Conservation (phyloP, 1,140 invertebrate genomes). For the Caenorhabditis elegans region WBcel235 BX284606.5:10117001-10117500, state of each 20-base stretch:
- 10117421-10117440: slow-evolving; percentile 47
- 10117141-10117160: background rate
- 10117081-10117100: background rate
- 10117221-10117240: background rate
- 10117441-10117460: slow-evolving; percentile 52
- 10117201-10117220: no score
- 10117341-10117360: slow-evolving; percentile 5
- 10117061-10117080: no score
- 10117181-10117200: background rate
- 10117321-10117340: background rate
- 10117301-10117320: background rate
- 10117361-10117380: slow-evolving; percentile 33
- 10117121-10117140: background rate
- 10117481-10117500: slow-evolving; percentile 43
- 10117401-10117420: slow-evolving; percentile 40
- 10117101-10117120: background rate
- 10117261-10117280: background rate
- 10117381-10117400: slow-evolving; percentile 45
- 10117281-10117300: background rate
- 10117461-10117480: slow-evolving; percentile 55
- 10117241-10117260: background rate
- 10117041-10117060: background rate
- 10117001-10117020: background rate
- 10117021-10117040: slow-evolving; percentile 20
- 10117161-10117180: background rate